phyloP scores from a whole-genome alignment of 2,888 invertebrate species.

The Chalcis sispes region DNA sequence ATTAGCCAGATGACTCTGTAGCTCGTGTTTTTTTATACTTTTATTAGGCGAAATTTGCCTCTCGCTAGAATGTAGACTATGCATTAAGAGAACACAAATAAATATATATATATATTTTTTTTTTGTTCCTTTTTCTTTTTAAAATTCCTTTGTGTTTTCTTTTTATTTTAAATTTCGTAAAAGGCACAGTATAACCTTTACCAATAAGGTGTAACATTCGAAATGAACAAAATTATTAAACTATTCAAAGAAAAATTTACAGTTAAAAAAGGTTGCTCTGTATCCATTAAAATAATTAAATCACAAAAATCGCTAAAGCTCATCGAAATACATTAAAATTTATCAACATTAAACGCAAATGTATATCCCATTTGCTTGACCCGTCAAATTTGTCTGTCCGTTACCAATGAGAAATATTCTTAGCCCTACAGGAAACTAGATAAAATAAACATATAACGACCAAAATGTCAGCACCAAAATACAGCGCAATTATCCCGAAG shows the following conservation, averaged over 20 bases:
- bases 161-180: too few species aligned
- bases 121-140: not conserved
- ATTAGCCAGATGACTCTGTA: slow-evolving; percentile 44
- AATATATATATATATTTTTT: too few species aligned
- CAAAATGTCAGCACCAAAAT: not conserved
- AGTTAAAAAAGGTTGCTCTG: not conserved
- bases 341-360: slow-evolving; percentile 2
- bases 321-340: not conserved
- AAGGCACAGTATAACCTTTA: too few species aligned
- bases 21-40: slow-evolving; percentile 23
- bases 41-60: too few species aligned
- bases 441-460: not conserved
- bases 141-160: too few species aligned
- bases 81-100: too few species aligned
- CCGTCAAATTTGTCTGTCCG: slow-evolving; percentile 29
- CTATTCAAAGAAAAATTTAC: not conserved
- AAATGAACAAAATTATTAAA: too few species aligned
- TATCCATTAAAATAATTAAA: too few species aligned
- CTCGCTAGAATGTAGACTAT: too few species aligned
- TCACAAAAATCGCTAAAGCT: too few species aligned
- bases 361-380: not conserved
- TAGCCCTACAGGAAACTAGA: not conserved
- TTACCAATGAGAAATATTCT: slow-evolving; percentile 18
- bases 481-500: not conserved
- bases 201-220: too few species aligned